Percentiles rank a stretch among this genome's conserved stretches.
These are phyloP conservation scores for Perccottus glenii DNA, from an alignment of 2,113 vertebrate genomes.

Conservation along the genomic window DNA sequence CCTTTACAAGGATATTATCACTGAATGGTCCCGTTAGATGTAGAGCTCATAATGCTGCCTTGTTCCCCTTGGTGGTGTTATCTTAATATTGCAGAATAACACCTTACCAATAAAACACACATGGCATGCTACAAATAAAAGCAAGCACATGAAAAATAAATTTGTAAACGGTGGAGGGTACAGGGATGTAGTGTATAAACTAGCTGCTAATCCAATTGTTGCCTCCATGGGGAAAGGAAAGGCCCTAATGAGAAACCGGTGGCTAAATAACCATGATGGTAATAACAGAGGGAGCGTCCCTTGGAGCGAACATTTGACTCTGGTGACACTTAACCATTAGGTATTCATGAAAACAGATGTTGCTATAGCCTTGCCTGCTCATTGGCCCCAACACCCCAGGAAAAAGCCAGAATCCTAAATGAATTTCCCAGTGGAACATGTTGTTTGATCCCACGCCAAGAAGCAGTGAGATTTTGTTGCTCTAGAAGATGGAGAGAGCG, in stretches of 20 bases:
- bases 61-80: conserved; percentile 23
- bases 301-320: conserved; percentile 68
- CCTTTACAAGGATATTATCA: conserved; percentile 26
- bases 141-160: conserved; percentile 11
- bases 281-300: conserved; percentile 66
- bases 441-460: conserved; percentile 62
- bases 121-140: conserved; percentile 25
- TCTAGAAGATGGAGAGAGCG: conserved; percentile 8
- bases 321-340: conserved; percentile 68
- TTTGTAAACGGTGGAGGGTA: conserved; percentile 5
- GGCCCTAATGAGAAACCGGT: conserved; percentile 67
- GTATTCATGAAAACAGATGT: conserved; percentile 78
- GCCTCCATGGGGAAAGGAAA: conserved; percentile 33
- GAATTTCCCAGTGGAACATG: conserved; percentile 54
- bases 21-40: conserved; percentile 23
- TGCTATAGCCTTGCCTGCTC: conserved; percentile 52
- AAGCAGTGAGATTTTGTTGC: conserved; percentile 52
- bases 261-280: conserved; percentile 66
- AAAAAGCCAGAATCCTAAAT: conserved; percentile 69
- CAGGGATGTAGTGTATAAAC: conserved; percentile 32
- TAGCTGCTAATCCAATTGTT: conserved; percentile 63
- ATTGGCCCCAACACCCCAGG: conserved; percentile 56
- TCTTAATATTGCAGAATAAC: conserved; percentile 43
- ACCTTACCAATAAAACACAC: conserved; percentile 37
- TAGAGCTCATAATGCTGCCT: conserved; percentile 18